phyloP scores from a whole-genome alignment of 2,797 vertebrate species.

The Pogoniulus pusillus region DNA sequence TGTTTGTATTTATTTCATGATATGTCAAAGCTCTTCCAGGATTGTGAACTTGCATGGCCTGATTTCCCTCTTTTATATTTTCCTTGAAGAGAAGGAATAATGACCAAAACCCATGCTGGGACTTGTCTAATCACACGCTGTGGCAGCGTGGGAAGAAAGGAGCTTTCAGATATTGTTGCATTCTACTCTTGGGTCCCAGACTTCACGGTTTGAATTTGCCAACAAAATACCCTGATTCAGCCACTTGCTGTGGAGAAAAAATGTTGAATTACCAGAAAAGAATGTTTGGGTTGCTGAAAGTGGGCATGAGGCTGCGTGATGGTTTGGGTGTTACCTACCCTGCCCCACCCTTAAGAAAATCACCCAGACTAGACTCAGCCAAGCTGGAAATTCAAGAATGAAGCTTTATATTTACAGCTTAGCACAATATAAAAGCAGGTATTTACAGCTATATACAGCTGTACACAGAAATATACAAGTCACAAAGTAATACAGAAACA shows the following conservation, averaged over 20 bases:
- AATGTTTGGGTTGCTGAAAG: neutral
- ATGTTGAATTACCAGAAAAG: neutral
- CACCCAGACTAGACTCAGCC: too few species aligned
- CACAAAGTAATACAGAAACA: too few species aligned
- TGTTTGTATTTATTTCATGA: neutral
- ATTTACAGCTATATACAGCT: too few species aligned
- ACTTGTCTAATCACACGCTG: fast-evolving
- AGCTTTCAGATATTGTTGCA: neutral
- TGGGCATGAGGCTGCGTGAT: neutral
- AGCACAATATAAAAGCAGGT: too few species aligned
- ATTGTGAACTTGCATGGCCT: neutral
- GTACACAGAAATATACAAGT: too few species aligned
- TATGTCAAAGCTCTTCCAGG: neutral
- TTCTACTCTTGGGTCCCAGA: neutral
- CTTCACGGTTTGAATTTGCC: neutral
- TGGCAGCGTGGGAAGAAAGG: neutral
- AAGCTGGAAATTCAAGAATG: too few species aligned
- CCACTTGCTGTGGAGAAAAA: neutral
- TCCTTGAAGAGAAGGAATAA: neutral
- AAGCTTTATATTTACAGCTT: too few species aligned
- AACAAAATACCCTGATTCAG: neutral
- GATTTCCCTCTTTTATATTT: neutral
- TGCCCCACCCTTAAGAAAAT: too few species aligned
- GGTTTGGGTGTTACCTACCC: too few species aligned
- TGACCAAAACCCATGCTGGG: neutral